Percentiles rank a stretch among this genome's conserved stretches.
Conservation (phyloP, 2,113 vertebrate species). For the Vireo altiloquus region DNA sequence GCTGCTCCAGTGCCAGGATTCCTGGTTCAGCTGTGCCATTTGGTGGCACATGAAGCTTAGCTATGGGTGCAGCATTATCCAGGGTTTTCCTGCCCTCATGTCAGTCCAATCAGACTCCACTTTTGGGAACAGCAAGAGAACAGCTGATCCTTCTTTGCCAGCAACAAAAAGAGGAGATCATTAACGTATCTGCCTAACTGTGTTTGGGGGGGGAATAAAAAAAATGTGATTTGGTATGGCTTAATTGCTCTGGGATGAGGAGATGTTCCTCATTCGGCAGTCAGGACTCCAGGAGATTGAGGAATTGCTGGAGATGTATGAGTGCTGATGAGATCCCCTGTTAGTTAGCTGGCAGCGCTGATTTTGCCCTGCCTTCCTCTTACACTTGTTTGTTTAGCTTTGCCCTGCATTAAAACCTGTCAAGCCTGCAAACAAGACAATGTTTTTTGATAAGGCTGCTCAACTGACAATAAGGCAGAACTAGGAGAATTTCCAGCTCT, state of each 20-base stretch:
- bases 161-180: not conserved
- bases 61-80: not conserved
- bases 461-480: not conserved
- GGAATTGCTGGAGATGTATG: slow-evolving; percentile 31
- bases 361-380: slow-evolving; percentile 5
- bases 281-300: slow-evolving; percentile 14
- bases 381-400: slow-evolving; percentile 19
- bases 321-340: not conserved
- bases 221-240: not conserved
- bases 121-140: not conserved
- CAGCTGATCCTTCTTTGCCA: not conserved
- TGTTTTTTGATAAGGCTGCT: slow-evolving; percentile 19
- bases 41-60: not conserved
- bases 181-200: not conserved
- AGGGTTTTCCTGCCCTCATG: not conserved
- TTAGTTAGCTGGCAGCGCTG: not conserved
- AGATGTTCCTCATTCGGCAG: not conserved
- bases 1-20: not conserved
- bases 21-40: not conserved
- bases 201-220: not conserved
- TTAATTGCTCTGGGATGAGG: slow-evolving; percentile 40
- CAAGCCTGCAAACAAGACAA: slow-evolving; percentile 12
- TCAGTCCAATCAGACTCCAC: not conserved
- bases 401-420: slow-evolving; percentile 37
- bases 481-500: not conserved